phyloP scores from a whole-genome alignment of 2,797 vertebrate species.

The Melopsittacus undulatus region DNA sequence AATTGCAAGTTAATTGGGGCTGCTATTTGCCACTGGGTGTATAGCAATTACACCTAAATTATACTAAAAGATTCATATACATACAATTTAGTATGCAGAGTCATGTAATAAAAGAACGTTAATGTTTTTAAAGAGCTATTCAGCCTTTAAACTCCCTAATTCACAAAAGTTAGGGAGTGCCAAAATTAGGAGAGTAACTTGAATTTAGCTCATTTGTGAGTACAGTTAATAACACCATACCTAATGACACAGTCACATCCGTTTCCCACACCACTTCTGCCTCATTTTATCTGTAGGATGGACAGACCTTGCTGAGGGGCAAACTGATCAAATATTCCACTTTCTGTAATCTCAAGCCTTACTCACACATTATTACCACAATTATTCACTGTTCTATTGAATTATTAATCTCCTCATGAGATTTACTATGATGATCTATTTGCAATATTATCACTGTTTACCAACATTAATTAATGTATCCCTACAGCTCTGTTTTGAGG shows the following conservation, averaged over 20 bases:
- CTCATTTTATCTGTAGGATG: neutral
- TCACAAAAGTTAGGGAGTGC: neutral
- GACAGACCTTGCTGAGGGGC: neutral
- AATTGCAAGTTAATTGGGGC: neutral
- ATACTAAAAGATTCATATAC: neutral
- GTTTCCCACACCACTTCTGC: neutral
- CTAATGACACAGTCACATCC: neutral
- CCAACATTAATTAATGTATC: neutral
- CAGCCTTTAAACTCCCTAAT: neutral
- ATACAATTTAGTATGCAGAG: neutral
- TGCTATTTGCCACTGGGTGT: neutral
- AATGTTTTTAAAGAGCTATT: neutral
- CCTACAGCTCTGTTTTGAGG: neutral
- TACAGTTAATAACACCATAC: neutral
- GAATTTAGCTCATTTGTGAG: neutral
- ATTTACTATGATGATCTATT: neutral
- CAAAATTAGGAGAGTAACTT: neutral
- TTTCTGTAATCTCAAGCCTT: neutral
- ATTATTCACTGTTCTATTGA: neutral
- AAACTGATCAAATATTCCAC: neutral
- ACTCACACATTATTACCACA: neutral
- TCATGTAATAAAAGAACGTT: neutral
- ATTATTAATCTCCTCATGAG: conserved; percentile 5
- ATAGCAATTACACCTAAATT: neutral
- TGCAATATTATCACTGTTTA: neutral